Conservation (phyloP, 1,140 invertebrate species). For the Pseudomyrmex dendroicus region DNA sequence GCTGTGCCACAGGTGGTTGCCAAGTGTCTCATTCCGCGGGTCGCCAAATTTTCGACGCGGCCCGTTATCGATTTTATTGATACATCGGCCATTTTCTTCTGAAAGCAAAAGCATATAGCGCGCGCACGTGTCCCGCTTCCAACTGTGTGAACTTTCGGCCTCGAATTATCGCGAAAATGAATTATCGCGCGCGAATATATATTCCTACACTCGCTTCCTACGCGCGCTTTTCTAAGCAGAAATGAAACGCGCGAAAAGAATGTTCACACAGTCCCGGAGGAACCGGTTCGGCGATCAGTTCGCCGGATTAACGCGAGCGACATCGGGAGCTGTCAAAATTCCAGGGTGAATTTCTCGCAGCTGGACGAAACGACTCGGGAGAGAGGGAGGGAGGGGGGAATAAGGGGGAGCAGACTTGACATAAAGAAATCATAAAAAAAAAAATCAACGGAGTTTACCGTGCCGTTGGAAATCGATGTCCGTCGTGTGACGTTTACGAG, state of each 20-base stretch:
- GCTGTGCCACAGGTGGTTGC: slow-evolving; percentile 74
- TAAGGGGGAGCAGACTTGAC: no score
- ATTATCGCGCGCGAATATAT: no score
- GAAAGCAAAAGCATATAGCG: neutral
- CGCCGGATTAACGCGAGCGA: neutral
- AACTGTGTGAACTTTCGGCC: no score
- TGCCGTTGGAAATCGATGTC: slow-evolving; percentile 60
- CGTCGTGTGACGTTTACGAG: slow-evolving; percentile 62
- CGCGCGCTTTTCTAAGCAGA: neutral
- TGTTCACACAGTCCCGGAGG: neutral
- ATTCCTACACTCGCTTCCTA: no score
- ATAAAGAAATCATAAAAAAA: slow-evolving; percentile 14
- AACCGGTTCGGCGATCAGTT: slow-evolving; percentile 17
- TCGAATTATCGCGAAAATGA: no score
- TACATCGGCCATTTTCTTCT: slow-evolving; percentile 64
- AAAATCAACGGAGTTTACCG: slow-evolving; percentile 29
- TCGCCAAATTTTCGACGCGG: slow-evolving; percentile 69
- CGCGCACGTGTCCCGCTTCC: neutral
- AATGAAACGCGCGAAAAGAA: neutral
- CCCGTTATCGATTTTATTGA: slow-evolving; percentile 60
- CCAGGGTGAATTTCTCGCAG: neutral
- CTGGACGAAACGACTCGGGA: neutral
- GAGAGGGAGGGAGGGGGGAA: no score
- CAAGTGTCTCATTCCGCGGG: slow-evolving; percentile 74
- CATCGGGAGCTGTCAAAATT: neutral